These are phyloP conservation scores for Sciurus carolinensis DNA, from an alignment of 2,797 vertebrate genomes.

Conservation along the genomic window DNA sequence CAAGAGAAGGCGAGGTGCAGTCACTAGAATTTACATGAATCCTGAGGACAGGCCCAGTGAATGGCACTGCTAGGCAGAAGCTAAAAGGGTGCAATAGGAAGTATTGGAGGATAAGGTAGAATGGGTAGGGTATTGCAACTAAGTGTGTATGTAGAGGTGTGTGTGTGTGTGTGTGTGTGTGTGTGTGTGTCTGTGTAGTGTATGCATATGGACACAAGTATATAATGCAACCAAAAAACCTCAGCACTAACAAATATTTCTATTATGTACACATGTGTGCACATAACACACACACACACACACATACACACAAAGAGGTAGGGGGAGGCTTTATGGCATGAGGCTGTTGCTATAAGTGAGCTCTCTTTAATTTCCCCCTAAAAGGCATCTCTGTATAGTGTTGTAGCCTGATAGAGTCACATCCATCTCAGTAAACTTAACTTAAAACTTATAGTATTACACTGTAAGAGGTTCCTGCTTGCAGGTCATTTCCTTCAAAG, in stretches of 20 bases:
- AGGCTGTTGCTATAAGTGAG: background rate
- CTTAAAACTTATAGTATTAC: background rate
- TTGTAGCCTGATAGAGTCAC: background rate
- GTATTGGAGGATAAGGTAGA: background rate
- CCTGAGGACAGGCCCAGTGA: slow-evolving; percentile 8
- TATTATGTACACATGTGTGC: background rate
- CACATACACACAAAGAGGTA: background rate
- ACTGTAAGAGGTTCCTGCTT: background rate
- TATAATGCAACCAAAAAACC: background rate
- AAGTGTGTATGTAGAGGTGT: no score
- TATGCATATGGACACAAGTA: background rate
- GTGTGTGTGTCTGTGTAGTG: background rate
- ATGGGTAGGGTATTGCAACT: background rate
- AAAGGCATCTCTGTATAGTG: background rate
- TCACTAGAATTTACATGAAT: background rate
- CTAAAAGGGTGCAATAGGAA: background rate
- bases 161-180: no score
- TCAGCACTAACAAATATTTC: slow-evolving; percentile 17
- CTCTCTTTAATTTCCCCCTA: slow-evolving; percentile 37
- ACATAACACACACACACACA: background rate
- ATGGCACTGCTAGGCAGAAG: background rate
- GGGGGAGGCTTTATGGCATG: background rate
- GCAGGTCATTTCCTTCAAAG: background rate
- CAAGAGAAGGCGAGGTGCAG: background rate
- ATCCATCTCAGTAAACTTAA: slow-evolving; percentile 35